Evolutionary conservation across 37 sponge, comb jelly and placozoan species (phyloP).

Genomic region (Chondrilla cf. caribensis): DNA sequence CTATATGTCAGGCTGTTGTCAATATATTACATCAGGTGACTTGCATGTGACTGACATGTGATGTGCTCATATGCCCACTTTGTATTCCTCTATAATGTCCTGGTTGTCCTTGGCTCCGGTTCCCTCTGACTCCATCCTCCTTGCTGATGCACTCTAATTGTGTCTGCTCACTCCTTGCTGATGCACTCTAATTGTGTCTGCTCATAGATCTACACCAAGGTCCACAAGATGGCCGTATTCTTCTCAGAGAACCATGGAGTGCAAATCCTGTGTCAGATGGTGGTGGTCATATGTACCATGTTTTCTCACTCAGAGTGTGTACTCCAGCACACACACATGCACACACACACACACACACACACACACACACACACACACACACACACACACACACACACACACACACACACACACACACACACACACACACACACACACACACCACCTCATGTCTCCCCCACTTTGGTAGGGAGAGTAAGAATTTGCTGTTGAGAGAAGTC

Average conservation of each 20-base stretch:
- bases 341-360: too few species aligned
- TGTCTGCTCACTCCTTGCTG: background rate
- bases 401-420: too few species aligned
- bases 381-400: too few species aligned
- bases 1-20: conserved; percentile 55
- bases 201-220: background rate
- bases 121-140: background rate
- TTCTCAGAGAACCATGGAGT: conserved; percentile 3
- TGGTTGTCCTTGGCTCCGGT: too few species aligned
- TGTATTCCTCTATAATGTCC: too few species aligned
- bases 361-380: too few species aligned
- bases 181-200: background rate
- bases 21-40: background rate
- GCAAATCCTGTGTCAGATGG: background rate
- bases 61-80: too few species aligned
- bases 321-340: too few species aligned
- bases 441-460: background rate
- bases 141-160: background rate
- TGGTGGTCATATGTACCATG: background rate
- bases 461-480: background rate
- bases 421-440: too few species aligned
- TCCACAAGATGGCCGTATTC: background rate
- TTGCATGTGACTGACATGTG: background rate
- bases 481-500: background rate
- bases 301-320: background rate